Percentiles rank a stretch among this genome's conserved stretches.
Conservation (phyloP, 2,113 vertebrate species). For the Etheostoma cragini region DNA sequence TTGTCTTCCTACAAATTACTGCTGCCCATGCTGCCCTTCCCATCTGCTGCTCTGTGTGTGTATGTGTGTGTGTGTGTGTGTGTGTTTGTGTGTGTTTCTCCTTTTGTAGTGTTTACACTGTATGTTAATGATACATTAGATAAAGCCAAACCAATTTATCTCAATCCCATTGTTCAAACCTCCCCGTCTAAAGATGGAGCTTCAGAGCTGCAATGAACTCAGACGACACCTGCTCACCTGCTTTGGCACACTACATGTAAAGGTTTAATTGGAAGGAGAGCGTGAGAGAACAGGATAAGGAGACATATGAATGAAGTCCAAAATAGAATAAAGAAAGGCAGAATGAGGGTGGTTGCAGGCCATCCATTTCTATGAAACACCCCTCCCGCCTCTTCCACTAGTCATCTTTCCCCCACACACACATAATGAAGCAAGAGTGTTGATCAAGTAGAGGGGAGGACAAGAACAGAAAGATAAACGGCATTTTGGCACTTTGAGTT, state of each 20-base stretch:
- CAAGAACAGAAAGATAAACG: conserved; percentile 57
- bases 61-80: too few relatives aligned
- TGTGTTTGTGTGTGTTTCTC: conserved; percentile 20
- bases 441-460: conserved; percentile 50
- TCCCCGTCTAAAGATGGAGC: conserved; percentile 17
- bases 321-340: conserved; percentile 20
- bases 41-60: conserved; percentile 58
- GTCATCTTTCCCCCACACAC: conserved; percentile 3
- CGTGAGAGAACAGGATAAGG: conserved; percentile 19
- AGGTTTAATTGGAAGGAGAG: conserved; percentile 59
- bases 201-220: conserved; percentile 48
- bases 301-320: conserved; percentile 28
- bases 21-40: conserved; percentile 48
- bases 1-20: conserved; percentile 41
- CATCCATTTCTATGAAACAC: conserved; percentile 9
- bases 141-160: conserved; percentile 65
- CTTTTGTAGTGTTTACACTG: conserved; percentile 55
- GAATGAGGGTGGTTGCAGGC: conserved; percentile 18
- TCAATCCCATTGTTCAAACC: conserved; percentile 55
- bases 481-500: conserved; percentile 21
- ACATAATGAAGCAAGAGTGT: conserved; percentile 26
- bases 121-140: conserved; percentile 68
- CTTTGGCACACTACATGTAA: conserved; percentile 32
- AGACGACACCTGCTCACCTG: conserved; percentile 62
- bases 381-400: not conserved